These are phyloP conservation scores for Abscondita cerata DNA, from an alignment of 2,888 invertebrate genomes.

Conservation along the genomic window DNA sequence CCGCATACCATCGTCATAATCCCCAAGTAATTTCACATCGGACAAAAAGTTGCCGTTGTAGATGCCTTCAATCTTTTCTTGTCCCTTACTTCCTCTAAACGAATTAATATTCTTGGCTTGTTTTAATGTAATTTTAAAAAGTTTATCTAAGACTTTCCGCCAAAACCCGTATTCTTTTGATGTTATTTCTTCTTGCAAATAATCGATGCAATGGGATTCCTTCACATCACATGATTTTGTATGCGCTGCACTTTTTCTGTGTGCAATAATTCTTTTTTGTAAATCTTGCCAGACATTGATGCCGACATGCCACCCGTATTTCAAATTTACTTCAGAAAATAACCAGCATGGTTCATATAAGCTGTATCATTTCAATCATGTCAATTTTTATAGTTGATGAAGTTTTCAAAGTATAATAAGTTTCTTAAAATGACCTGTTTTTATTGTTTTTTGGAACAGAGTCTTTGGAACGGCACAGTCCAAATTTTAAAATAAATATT, in stretches of 20 bases:
- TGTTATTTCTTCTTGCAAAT: neutral
- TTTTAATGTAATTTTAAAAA: no score
- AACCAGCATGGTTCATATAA: neutral
- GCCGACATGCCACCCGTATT: neutral
- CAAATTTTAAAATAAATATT: no score
- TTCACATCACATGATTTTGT: neutral
- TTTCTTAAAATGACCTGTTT: no score
- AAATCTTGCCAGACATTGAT: neutral
- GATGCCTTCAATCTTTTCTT: neutral
- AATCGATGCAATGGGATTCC: neutral
- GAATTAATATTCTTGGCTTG: no score
- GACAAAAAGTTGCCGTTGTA: neutral
- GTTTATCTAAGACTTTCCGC: no score
- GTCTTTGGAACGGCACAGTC: no score
- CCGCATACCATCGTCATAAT: neutral
- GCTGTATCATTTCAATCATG: no score
- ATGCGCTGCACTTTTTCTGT: neutral
- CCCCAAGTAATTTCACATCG: neutral
- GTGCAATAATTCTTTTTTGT: neutral
- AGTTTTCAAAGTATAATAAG: no score
- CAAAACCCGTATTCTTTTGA: no score
- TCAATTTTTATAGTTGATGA: neutral
- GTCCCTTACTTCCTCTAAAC: no score
- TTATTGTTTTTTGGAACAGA: no score
- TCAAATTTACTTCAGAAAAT: neutral